Base-by-base conservation (phyloP, 2,888 invertebrate genomes). In the Morpho achilles region DNA sequence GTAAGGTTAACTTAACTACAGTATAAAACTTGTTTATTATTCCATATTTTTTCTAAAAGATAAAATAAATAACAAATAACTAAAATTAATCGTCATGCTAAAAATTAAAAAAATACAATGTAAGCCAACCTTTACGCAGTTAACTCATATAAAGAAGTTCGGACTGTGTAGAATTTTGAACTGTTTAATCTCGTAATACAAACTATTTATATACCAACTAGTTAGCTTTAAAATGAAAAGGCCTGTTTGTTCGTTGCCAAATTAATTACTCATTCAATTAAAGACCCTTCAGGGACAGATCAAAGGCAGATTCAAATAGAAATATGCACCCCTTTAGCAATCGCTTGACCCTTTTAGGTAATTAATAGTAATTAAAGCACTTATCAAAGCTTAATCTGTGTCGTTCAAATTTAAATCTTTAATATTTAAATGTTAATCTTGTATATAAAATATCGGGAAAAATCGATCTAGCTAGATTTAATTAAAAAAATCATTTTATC, bases 251-350 rank as follows among this genome's bases (percentile, higher is more conserved):
- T 56, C 53, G 42, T 56, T 57, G 60, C 44, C n/a, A 39, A 57
- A 57, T 53, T 57, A 60, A 60, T 60, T 60, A 57, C 43, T 43
- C 50, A 50, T 57, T 57, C 56, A 60, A 57, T 60, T 53, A 50
- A 53, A 50, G 49, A 39, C 56, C 48, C 45, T 47, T 53, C 8
- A 46, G 62, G 57, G 56, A 53, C 22, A 56, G 56, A 63, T 61
- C 63, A 65, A 65, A 65, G 60, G 58, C 47, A 53, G 57, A 63
- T 60, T 59, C 41, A 60, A 61, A 63, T 58, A 50, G 52, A 61
- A 60, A 53, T 64, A 59, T 62, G 56, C 51, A 61, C 63, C 61
- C 63, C 53, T 61, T 51, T 10, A 39, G 42, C 56, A 62, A 64
- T 60, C 60, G 58, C 55, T 56, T 63, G 63, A 56, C 63, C 65